Evolutionary conservation across 2,888 invertebrate genomes (phyloP).

Genomic region (Aphodius granarius): DNA sequence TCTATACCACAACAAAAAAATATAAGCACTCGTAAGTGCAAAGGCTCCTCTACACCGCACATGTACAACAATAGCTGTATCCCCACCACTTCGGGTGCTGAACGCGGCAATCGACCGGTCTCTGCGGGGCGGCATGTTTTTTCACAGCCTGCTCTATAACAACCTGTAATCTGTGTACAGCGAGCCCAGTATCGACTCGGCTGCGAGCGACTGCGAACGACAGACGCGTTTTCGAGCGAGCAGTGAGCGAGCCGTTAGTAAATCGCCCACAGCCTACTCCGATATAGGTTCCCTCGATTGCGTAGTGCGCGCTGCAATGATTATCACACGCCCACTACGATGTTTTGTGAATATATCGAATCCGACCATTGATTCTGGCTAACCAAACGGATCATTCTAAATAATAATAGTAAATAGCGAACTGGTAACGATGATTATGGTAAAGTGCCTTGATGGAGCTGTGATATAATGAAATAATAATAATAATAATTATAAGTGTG

Average conservation of each 20-base stretch:
- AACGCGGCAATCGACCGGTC: slow-evolving; percentile 37
- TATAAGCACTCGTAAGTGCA: no score
- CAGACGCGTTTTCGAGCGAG: not conserved
- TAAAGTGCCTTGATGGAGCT: not conserved
- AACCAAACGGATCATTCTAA: not conserved
- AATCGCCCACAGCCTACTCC: not conserved
- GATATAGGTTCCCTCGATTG: no score
- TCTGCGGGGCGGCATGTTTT: slow-evolving; percentile 46
- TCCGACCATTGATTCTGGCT: not conserved
- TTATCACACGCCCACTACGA: not conserved
- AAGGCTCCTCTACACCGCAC: not conserved
- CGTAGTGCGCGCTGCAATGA: not conserved
- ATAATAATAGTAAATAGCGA: not conserved
- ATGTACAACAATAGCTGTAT: not conserved
- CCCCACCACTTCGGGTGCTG: not conserved
- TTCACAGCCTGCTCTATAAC: slow-evolving; percentile 51
- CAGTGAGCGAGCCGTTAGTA: not conserved
- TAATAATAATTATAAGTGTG: no score
- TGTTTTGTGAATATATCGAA: not conserved
- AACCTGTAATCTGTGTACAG: slow-evolving; percentile 50
- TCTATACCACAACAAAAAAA: no score
- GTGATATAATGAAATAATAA: not conserved
- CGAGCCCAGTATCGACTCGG: slow-evolving; percentile 32
- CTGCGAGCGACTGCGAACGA: not conserved
- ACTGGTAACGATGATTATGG: not conserved